Base-by-base conservation (phyloP, 2,113 vertebrate species). In the Numida meleagris region DNA sequence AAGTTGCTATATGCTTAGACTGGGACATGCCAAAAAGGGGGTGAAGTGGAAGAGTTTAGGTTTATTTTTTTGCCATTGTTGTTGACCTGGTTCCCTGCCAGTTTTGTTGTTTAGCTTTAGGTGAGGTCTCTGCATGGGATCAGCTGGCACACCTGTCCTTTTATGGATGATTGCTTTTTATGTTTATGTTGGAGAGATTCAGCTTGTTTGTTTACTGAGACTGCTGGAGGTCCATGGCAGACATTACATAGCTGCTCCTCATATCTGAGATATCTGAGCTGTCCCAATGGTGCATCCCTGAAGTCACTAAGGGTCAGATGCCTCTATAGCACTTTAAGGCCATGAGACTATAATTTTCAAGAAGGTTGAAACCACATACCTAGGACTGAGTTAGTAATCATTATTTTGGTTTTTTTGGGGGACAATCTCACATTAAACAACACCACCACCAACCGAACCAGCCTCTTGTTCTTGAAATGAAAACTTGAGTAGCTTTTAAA, bases 361-460 rank as follows among this genome's bases (percentile, higher is more conserved):
- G 70, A 57, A 61, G 50, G 68, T 31, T 42, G 81, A 73, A 90
- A 4, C 8, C 9, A 9, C 27, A 62, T 55, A n/a, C 18, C 0
- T 2, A 78, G 43, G 24, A 51, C 45, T 51, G 61, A 66, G 61
- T 78, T 25, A 43, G 12, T 36, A 57, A 10, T 17, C 36, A 27
- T 38, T 38, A 4, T 85, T 83, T 45, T 82, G 10, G 51, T 51
- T 80, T 67, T 89, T 12, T 80, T 79, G 40, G 34, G 2, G 3
- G 42, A 50, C 11, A 46, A 68, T 34, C 6, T 81, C 25, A 45
- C 27, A 40, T 25, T 53, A 72, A 76, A 58, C 16, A 68, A 68
- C 45, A 74, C 5, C 18, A 71, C 51, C 0, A 3, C 5, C 27
- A 51, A 46, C 33, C 0, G 0, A 33, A 63, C 7, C 27, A 25